Conservation (phyloP, 2,888 invertebrate species). For the Acanthoscelides obtectus region DNA sequence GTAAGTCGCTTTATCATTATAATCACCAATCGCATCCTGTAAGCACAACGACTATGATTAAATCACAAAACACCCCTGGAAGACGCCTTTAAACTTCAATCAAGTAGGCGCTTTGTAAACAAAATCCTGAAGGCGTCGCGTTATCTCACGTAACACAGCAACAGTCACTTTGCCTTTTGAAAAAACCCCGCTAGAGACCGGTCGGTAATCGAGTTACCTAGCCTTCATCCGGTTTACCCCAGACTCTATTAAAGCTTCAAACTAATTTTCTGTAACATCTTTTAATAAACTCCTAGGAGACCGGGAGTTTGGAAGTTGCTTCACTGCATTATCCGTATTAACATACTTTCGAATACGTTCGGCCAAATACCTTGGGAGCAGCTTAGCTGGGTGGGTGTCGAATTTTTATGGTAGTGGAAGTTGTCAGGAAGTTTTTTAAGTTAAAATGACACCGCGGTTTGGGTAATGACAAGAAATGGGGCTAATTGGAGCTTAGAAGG, state of each 20-base stretch:
- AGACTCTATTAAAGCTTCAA: not conserved
- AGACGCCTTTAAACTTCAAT: not conserved
- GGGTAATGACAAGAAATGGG: not conserved
- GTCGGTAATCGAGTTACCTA: not conserved
- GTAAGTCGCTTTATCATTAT: no score
- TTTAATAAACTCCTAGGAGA: not conserved
- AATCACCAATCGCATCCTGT: no score
- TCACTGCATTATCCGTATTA: not conserved
- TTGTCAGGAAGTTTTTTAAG: not conserved
- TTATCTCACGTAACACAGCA: not conserved
- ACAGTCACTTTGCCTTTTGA: not conserved
- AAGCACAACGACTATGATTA: not conserved
- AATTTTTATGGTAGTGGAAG: not conserved
- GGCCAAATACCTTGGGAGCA: not conserved
- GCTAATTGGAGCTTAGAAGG: not conserved
- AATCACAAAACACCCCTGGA: not conserved
- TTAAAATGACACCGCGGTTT: not conserved
- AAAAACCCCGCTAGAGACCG: not conserved
- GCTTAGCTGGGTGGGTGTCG: not conserved
- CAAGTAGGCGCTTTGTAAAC: not conserved
- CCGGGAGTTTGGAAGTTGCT: not conserved
- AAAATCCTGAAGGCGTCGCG: not conserved
- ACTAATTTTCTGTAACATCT: not conserved
- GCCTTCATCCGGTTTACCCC: not conserved
- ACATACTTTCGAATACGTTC: not conserved